phyloP scores from a whole-genome alignment of 2,113 vertebrate genomes.

The Galbula dea region DNA sequence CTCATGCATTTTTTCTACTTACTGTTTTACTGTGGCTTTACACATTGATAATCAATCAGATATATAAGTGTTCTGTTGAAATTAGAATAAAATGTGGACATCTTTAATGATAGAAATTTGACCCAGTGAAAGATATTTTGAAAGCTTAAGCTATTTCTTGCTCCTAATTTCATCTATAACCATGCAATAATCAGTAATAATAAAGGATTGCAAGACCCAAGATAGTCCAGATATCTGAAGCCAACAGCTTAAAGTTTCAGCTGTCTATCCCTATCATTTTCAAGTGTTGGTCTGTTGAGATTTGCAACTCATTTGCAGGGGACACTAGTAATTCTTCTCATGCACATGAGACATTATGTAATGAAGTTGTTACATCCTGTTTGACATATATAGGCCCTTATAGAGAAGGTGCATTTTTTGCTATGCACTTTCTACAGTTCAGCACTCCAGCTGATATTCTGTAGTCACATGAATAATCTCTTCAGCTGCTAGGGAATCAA shows the following conservation, averaged over 20 bases:
- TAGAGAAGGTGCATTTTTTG: background rate
- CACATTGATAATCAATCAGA: background rate
- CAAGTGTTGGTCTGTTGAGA: background rate
- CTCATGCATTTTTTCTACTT: background rate
- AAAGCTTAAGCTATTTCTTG: background rate
- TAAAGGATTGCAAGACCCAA: background rate
- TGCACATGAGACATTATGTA: background rate
- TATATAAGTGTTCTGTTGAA: background rate
- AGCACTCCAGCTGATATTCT: constrained; percentile 21
- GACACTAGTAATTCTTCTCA: background rate
- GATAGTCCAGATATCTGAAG: background rate
- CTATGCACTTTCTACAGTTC: background rate
- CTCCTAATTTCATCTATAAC: background rate
- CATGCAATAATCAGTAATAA: background rate
- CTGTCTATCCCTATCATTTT: background rate
- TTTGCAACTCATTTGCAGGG: background rate
- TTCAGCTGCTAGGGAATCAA: background rate
- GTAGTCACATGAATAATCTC: background rate
- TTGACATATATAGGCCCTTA: background rate
- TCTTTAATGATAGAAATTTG: background rate
- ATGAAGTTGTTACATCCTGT: background rate
- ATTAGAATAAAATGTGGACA: rapidly evolving
- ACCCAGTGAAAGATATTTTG: background rate
- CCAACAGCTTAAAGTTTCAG: background rate
- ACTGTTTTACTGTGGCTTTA: background rate